Base-by-base conservation (phyloP, 2,113 vertebrate genomes). In the Salvelinus alpinus region DNA sequence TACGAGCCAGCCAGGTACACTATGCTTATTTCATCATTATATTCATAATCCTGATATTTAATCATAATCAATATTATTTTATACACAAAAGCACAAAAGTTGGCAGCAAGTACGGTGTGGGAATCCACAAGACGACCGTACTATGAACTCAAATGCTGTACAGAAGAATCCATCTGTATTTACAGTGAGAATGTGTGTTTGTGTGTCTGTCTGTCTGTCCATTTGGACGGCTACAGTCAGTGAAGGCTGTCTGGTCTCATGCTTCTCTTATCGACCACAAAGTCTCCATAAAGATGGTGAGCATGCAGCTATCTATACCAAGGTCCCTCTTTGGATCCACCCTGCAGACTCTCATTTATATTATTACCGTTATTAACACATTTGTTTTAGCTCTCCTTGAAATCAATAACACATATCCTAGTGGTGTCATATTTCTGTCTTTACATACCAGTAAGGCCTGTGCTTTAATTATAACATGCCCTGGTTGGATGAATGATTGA, bases 121-220 rank as follows among this genome's bases (percentile, higher is more conserved):
- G 86, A 90, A 94, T 92, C 90, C 85, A 94, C 90, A 91, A 83
- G 82, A 90, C 85, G 91, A 91, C 93, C 90, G 87, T 88, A 91
- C 88, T 88, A 83, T 85, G 86, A 90, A 93, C 93, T 89, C 86
- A 88, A 95, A 96, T 87, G 88, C 94, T 96, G 94, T 96, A 98
- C 94, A 96, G 88, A 84, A 88, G 82, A 88, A 86, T 90, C 80
- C 89, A 77, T 79, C 86, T 76, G 80, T 96, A 98, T 98, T 96
- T 98, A 99, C 96, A 98, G 87, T 93, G 91, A 91, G 84, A 87
- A 83, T 91, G 86, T 86, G 88, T 92, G 86, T 88, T 87, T 85
- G 79, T 91, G 87, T 88, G 80, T 76, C 78, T 86, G 65, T 86
- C 82, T 74, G 86, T 86, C 88, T 93, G 85, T 88, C 87, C 84